Evolutionary conservation across 2,113 vertebrate species (phyloP).

Genomic region (Apus apus): DNA sequence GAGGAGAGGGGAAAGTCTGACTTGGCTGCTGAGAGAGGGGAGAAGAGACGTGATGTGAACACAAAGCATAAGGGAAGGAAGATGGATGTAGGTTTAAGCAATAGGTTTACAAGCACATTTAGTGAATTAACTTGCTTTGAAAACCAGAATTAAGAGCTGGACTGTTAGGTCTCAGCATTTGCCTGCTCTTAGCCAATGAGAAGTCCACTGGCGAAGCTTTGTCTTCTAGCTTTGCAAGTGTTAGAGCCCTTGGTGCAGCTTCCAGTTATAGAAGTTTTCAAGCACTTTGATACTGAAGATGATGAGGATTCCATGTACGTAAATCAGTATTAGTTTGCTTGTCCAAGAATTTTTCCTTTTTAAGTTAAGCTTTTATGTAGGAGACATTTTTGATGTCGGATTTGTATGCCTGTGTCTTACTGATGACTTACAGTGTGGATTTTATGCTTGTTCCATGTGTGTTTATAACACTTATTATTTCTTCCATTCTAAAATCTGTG

Average conservation of each 20-base stretch:
- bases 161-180: background rate
- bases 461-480: background rate
- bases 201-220: background rate
- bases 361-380: background rate
- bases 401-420: background rate
- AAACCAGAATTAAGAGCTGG: background rate
- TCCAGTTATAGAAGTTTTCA: background rate
- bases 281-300: background rate
- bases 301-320: background rate
- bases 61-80: background rate
- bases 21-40: background rate
- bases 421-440: background rate
- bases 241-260: background rate
- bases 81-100: background rate
- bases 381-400: background rate
- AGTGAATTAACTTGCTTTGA: background rate
- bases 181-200: background rate
- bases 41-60: rapidly evolving
- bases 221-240: background rate
- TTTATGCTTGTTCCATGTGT: background rate
- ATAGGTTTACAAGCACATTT: background rate
- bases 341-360: background rate
- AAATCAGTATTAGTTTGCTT: background rate
- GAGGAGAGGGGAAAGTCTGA: background rate
- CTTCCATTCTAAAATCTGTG: background rate